Conservation (phyloP, 2,797 vertebrate genomes). For the Alfaro cultratus region DNA sequence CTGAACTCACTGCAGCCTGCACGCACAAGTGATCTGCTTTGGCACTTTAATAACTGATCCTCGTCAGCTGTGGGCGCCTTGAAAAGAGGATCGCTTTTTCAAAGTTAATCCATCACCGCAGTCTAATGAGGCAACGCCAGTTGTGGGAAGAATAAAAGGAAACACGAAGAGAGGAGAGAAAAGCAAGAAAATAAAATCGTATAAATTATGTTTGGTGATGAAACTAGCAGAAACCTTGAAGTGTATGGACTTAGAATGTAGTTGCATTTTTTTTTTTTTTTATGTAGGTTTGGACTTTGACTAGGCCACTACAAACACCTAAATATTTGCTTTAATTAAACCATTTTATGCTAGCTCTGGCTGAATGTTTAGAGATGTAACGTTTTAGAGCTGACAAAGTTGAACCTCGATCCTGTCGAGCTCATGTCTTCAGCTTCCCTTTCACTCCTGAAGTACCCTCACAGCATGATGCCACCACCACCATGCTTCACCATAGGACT, state of each 20-base stretch:
- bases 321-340: not conserved
- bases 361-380: not conserved
- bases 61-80: conserved; percentile 42
- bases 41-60: conserved; percentile 43
- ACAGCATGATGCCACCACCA: not conserved
- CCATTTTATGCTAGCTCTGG: not conserved
- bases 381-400: not conserved
- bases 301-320: not conserved
- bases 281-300: not conserved
- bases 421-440: not conserved
- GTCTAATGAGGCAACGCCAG: conserved; percentile 27
- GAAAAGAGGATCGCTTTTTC: conserved; percentile 35
- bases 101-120: conserved; percentile 42
- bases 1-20: not conserved
- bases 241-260: not conserved
- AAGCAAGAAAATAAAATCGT: conserved; percentile 26
- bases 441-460: not conserved
- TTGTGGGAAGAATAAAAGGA: conserved; percentile 15
- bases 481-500: not conserved
- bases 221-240: not conserved
- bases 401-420: not conserved
- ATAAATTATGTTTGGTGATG: conserved; percentile 15
- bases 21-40: conserved; percentile 40
- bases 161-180: not conserved
- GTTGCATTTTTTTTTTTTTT: not conserved